phyloP scores from a whole-genome alignment of 2,113 vertebrate species.

The Rhea americana region DNA sequence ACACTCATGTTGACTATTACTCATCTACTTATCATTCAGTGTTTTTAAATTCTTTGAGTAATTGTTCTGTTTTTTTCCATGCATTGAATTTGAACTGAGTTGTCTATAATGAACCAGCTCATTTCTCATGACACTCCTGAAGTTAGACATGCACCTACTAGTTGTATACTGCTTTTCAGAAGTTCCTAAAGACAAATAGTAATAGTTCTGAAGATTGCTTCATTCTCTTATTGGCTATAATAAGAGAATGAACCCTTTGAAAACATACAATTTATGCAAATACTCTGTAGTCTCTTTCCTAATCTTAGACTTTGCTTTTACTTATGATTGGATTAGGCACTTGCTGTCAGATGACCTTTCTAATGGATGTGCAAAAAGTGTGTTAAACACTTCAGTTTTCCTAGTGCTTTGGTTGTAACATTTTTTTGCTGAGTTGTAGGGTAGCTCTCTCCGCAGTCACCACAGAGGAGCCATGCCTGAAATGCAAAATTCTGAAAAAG shows the following conservation, averaged over 20 bases:
- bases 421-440: not conserved
- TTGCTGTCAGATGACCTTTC: not conserved
- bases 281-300: not conserved
- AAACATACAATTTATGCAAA: not conserved
- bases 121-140: not conserved
- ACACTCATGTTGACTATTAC: not conserved
- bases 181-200: not conserved
- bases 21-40: not conserved
- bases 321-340: not conserved
- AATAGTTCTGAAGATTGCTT: not conserved
- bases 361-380: not conserved
- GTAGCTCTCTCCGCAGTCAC: not conserved
- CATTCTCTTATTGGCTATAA: not conserved
- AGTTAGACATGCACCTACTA: not conserved
- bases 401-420: accelerated
- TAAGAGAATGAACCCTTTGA: not conserved
- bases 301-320: not conserved
- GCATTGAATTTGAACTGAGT: not conserved
- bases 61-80: not conserved
- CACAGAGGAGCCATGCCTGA: not conserved
- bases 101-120: not conserved
- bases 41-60: not conserved
- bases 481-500: not conserved
- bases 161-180: not conserved
- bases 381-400: not conserved